Evolutionary conservation across 2,888 invertebrate genomes (phyloP), one percentile per base, ranked within the genome.

Genomic region (Drepana falcataria): DNA sequence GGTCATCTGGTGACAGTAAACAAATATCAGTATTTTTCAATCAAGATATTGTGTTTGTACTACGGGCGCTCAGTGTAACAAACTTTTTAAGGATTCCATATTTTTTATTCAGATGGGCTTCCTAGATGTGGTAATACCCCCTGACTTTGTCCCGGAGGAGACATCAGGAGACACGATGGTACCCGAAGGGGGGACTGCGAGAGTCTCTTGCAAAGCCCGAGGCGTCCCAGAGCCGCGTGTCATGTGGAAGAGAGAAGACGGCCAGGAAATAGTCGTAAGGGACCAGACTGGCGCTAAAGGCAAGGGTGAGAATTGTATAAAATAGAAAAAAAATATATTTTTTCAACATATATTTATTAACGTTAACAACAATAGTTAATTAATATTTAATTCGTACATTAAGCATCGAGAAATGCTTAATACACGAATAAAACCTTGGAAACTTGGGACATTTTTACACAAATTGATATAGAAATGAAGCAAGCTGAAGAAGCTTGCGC

Each of bases 131-230:
- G 95, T 95, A 47, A 94, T 96, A 63, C 96, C 96, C 33, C 96
- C 97, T 7, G 95, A 96, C 79, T 96, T 97, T 71, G 92, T 96
- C 49, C 83, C 93, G 21, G 95, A 95, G 69, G 95, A 95, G 74
- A 95, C 95, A 4, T 95, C 95, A 4, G 95, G 96, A 0, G 96
- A 96, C 77, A 93, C 96, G 5, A 94, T 95, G 93, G 95, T 96
- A 1, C 93, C 94, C 4, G 96, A 96, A 87, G 95, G 95, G 34
- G 94, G 95, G 34, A 92, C 91, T 0, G 92, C 93, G 4, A 89
- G 92, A 61, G 87, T 93, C 7, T 91, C 92, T 1, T 93, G 93
- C 72, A 93, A 92, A 63, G 96, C 96, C 2, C 91, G 93, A 54
- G 96, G 96, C 2, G 93, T 95, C 55, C 96, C 96, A 0, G 87